Conservation (phyloP, 2,113 vertebrate species). For the Zosterops borbonicus region DNA sequence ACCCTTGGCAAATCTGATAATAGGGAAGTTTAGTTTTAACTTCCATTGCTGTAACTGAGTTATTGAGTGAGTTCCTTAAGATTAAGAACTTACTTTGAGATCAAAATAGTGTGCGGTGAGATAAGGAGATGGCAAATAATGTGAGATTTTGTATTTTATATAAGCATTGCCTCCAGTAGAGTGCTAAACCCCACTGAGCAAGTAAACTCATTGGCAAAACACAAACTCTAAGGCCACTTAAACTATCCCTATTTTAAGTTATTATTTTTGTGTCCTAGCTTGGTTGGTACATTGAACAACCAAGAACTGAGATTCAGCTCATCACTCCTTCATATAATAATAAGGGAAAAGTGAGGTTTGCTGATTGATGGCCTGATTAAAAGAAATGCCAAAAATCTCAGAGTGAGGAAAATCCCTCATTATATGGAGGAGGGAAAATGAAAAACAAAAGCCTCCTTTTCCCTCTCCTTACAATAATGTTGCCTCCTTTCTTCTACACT, state of each 20-base stretch:
- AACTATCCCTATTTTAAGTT: slow-evolving; percentile 31
- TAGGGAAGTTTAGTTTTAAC: slow-evolving; percentile 39
- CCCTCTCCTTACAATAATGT: background rate
- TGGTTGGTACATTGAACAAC: background rate
- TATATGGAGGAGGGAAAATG: background rate
- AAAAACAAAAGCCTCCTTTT: background rate
- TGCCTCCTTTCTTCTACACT: background rate
- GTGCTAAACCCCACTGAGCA: slow-evolving; percentile 16
- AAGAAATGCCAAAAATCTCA: background rate
- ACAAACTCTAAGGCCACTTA: slow-evolving; percentile 21
- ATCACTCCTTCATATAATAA: background rate
- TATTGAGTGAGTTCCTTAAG: slow-evolving; percentile 12
- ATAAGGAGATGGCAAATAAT: background rate
- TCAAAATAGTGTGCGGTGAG: background rate
- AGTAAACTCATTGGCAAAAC: slow-evolving; percentile 46
- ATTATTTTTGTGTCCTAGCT: background rate
- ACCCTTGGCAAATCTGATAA: slow-evolving; percentile 38
- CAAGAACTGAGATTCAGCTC: background rate
- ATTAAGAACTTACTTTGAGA: slow-evolving; percentile 12
- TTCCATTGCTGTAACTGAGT: background rate
- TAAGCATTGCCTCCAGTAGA: slow-evolving; percentile 26
- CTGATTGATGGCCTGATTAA: slow-evolving; percentile 4
- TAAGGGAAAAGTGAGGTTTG: background rate
- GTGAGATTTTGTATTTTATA: background rate
- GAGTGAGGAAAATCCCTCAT: background rate